phyloP scores from a whole-genome alignment of 2,113 vertebrate genomes.

The Gracilinanus agilis region DNA sequence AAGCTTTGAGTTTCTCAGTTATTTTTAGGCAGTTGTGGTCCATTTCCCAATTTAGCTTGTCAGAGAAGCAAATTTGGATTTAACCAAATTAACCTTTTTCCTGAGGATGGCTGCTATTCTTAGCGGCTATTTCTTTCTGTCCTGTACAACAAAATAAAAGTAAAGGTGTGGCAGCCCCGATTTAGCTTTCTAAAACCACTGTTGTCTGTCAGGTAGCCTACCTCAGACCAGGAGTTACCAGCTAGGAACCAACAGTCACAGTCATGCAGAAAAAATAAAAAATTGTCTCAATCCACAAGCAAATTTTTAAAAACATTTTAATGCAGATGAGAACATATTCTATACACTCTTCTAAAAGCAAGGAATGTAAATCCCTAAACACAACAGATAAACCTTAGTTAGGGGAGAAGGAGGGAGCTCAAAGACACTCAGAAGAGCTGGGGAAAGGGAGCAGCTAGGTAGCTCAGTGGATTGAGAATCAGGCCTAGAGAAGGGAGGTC shows the following conservation, averaged over 20 bases:
- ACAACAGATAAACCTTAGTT: not conserved
- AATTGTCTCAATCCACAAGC: not conserved
- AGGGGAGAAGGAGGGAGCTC: not conserved
- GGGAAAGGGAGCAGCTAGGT: no score
- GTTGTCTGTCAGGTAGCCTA: not conserved
- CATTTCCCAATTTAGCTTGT: not conserved
- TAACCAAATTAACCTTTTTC: not conserved
- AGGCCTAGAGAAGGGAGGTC: no score
- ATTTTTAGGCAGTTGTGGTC: not conserved
- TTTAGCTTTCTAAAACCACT: not conserved
- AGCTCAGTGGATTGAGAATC: no score
- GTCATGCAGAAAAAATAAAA: not conserved
- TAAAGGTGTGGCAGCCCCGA: not conserved
- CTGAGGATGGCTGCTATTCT: not conserved
- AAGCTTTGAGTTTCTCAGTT: not conserved
- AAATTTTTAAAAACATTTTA: not conserved
- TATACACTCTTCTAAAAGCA: not conserved
- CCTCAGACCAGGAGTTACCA: not conserved
- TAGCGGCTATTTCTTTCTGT: not conserved
- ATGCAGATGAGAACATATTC: not conserved
- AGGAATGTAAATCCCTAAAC: not conserved
- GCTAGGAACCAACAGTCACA: not conserved
- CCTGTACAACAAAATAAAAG: not conserved
- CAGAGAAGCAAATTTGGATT: not conserved
- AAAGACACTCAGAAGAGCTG: not conserved